Evolutionary conservation across 1,140 invertebrate species (phyloP).

Genomic region (Magallana angulata): DNA sequence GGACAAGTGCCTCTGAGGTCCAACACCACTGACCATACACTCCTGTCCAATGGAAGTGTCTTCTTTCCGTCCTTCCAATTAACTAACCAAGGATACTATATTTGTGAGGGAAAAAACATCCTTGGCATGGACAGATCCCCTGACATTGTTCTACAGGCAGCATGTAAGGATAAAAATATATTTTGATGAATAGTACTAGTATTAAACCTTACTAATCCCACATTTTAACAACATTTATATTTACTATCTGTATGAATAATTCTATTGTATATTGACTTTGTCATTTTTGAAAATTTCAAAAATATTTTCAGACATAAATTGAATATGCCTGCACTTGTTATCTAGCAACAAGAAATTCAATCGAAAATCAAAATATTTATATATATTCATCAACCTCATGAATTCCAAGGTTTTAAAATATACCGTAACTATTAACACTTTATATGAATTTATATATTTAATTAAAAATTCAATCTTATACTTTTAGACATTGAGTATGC

Average conservation of each 20-base stretch:
- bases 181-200: not conserved
- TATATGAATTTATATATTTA: too few relatives aligned
- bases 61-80: conserved; percentile 42
- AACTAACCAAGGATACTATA: conserved; percentile 65
- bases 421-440: too few relatives aligned
- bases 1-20: conserved; percentile 24
- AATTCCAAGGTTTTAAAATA: too few relatives aligned
- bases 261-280: too few relatives aligned
- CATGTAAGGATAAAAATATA: conserved; percentile 65
- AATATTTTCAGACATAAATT: conserved; percentile 42
- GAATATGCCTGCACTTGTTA: conserved; percentile 59
- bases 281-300: too few relatives aligned
- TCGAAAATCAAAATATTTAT: conserved; percentile 30
- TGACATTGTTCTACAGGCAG: conserved; percentile 57
- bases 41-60: conserved; percentile 65
- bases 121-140: conserved; percentile 58
- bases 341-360: conserved; percentile 60
- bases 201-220: too few relatives aligned
- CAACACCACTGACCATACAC: conserved; percentile 43
- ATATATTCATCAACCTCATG: too few relatives aligned
- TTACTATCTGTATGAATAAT: too few relatives aligned
- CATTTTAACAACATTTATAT: too few relatives aligned
- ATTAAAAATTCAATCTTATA: too few relatives aligned
- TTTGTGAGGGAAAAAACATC: conserved; percentile 66
- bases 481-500: conserved; percentile 60